These are phyloP conservation scores for Delia radicum DNA, from an alignment of 1,140 invertebrate genomes.

Conservation along the genomic window DNA sequence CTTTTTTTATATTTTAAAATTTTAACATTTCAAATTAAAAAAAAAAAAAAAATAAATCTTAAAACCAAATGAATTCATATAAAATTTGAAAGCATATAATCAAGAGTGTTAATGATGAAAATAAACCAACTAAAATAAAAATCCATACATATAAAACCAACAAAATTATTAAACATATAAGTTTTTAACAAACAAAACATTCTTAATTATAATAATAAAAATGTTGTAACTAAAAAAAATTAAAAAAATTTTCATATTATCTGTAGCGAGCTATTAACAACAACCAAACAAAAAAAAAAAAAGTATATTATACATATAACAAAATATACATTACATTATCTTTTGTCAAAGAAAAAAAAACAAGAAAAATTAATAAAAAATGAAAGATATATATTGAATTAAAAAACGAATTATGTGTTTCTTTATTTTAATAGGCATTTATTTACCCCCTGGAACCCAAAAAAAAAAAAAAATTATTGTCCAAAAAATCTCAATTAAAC, in stretches of 20 bases:
- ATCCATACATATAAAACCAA: background rate
- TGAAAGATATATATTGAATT: conserved; percentile 5
- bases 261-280: conserved; percentile 21
- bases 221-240: conserved; percentile 6
- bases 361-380: background rate
- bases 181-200: conserved; percentile 7
- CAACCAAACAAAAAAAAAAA: background rate
- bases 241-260: conserved; percentile 15
- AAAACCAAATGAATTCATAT: background rate
- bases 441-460: too few relatives aligned
- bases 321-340: conserved; percentile 3
- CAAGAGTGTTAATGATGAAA: background rate
- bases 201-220: background rate
- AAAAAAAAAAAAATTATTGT: background rate
- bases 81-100: too few relatives aligned
- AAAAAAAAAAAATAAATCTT: background rate
- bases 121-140: background rate
- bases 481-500: too few relatives aligned
- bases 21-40: background rate
- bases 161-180: background rate
- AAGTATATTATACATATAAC: conserved; percentile 15
- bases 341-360: conserved; percentile 4
- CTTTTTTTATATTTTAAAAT: background rate
- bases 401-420: too few relatives aligned
- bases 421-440: too few relatives aligned